Evolutionary conservation across 2,888 invertebrate genomes (phyloP).

Genomic region (Aleiodes testaceus): DNA sequence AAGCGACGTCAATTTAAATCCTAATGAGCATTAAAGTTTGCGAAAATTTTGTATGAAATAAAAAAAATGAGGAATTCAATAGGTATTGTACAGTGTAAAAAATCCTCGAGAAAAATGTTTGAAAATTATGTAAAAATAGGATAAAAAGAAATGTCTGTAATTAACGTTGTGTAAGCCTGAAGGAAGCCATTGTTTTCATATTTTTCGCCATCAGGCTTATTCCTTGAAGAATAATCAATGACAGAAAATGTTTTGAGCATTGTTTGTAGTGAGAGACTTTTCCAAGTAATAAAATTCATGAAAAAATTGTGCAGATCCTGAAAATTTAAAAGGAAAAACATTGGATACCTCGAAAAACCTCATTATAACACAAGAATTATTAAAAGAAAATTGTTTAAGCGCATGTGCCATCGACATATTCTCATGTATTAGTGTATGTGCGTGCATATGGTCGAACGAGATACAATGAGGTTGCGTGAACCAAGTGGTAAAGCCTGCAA

Average conservation of each 20-base stretch:
- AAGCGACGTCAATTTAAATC: conserved; percentile 31
- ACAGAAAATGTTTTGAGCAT: background rate
- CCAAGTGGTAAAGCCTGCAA: conserved; percentile 19
- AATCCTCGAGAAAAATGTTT: background rate
- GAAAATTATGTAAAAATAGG: background rate
- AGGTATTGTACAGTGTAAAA: conserved; percentile 8
- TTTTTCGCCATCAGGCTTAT: background rate
- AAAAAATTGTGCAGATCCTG: background rate
- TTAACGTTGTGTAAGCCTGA: conserved; percentile 13
- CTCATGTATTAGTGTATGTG: background rate
- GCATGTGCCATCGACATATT: background rate
- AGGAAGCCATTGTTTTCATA: conserved; percentile 11
- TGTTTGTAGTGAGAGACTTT: background rate
- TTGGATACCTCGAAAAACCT: too few species aligned
- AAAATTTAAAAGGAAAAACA: too few species aligned
- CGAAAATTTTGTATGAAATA: background rate
- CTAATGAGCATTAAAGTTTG: conserved; percentile 21
- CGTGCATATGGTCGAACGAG: background rate
- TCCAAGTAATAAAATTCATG: background rate
- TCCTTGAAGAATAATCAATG: too few species aligned
- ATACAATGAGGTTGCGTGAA: conserved; percentile 12
- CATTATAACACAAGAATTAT: too few species aligned
- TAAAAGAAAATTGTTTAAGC: background rate
- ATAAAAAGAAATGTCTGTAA: conserved; percentile 6
- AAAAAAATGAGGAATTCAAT: background rate